phyloP scores from a whole-genome alignment of 2,113 vertebrate genomes.

The Syngnathus floridae region DNA sequence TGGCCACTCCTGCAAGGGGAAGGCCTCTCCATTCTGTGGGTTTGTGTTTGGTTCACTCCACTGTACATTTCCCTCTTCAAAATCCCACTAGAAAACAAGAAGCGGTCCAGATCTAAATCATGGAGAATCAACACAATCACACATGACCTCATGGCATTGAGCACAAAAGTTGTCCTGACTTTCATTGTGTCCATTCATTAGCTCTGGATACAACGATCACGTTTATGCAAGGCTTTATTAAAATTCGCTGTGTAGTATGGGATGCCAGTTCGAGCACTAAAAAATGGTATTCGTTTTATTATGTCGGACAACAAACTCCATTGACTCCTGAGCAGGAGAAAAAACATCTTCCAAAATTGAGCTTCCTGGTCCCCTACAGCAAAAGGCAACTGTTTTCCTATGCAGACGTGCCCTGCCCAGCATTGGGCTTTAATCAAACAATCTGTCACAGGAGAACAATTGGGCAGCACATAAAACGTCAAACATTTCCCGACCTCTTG shows the following conservation, averaged over 20 bases:
- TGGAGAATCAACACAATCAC: not conserved
- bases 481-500: slow-evolving; percentile 44
- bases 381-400: slow-evolving; percentile 59
- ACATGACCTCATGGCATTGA: not conserved
- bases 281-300: not conserved
- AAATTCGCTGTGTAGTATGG: too few relatives aligned
- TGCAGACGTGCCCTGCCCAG: slow-evolving; percentile 60
- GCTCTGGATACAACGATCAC: not conserved
- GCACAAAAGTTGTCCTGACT: too few relatives aligned
- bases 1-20: slow-evolving; percentile 47
- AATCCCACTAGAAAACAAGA: slow-evolving; percentile 68
- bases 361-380: slow-evolving; percentile 54
- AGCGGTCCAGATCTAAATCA: slow-evolving; percentile 10
- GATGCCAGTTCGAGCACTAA: too few relatives aligned
- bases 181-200: too few relatives aligned
- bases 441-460: slow-evolving; percentile 69
- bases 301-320: not conserved
- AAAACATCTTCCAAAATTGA: slow-evolving; percentile 54
- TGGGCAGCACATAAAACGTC: slow-evolving; percentile 49
- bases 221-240: not conserved
- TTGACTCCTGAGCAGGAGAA: not conserved
- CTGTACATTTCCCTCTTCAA: slow-evolving; percentile 58
- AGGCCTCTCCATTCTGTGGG: slow-evolving; percentile 20
- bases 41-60: slow-evolving; percentile 47
- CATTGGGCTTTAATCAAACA: slow-evolving; percentile 58